Base-by-base conservation (phyloP, 2,113 vertebrate species). In the Aegotheles bennettii region DNA sequence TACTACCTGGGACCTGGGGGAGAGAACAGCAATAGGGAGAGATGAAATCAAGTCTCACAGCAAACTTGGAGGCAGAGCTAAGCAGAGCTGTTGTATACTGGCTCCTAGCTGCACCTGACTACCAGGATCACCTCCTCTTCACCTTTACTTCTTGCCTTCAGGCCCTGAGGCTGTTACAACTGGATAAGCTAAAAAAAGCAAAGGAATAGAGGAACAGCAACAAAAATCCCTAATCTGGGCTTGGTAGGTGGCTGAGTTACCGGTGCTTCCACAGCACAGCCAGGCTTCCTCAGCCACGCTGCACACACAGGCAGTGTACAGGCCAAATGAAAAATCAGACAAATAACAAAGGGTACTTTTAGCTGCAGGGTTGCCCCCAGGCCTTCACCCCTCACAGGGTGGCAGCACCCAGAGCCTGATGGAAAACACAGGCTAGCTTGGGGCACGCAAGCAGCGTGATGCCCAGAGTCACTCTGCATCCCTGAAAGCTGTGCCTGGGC, bases 1-100 rank as follows among this genome's bases (percentile, higher is more conserved):
- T 33, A 80, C 28, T 13, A 33, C 16, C 63, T 68, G 48, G 51
- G 36, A 35, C 29, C 10, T 25, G 11, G 74, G 50, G 9, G 12
- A 77, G 25, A 57, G 53, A 80, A 77, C 38, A 59, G 60, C 2
- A 2, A 25, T 20, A 50, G 0, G 0, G 24, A 33, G 83, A 64
- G 70, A 64, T 51, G 67, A 47, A 77, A 24, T 16, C 25, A 53
- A 36, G 65, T 50, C 81, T 81, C 40, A 60, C 16, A 73, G 59
- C 67, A 64, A 68, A 82, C 42, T 36, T 5, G 1, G 67, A 54
- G 68, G 40, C 61, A 88, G 38, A 26, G 51, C 14, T 67, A 17
- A 70, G 53, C 40, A 42, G 26, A 53, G 45, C 51, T 51, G 61
- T 8, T 23, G 31, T 16, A 9, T 16, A 7, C 57, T 50, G 67